These are phyloP conservation scores for Ryuthela nishihirai DNA, from an alignment of 2,888 invertebrate genomes.

Conservation along the genomic window DNA sequence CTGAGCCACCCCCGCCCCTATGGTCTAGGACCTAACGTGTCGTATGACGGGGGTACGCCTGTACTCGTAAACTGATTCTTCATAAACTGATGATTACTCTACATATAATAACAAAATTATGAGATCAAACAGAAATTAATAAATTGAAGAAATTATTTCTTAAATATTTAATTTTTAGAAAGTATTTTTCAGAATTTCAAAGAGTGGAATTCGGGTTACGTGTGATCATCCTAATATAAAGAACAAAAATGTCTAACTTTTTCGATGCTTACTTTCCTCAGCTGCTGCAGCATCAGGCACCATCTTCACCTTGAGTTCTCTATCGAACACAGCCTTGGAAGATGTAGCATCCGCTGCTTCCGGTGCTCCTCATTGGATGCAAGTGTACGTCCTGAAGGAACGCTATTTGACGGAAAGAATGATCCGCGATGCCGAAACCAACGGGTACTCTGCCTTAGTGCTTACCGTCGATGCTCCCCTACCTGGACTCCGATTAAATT, in stretches of 20 bases:
- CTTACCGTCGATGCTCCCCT: constrained; percentile 82
- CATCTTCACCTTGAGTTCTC: constrained; percentile 76
- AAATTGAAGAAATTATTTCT: too few species aligned
- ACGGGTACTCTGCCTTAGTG: constrained; percentile 81
- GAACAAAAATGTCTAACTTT: not conserved
- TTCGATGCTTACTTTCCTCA: constrained; percentile 49
- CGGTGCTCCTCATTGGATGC: constrained; percentile 81
- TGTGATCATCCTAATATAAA: too few species aligned
- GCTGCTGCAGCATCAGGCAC: constrained; percentile 72
- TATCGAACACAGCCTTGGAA: constrained; percentile 81
- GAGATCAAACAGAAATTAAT: too few species aligned
- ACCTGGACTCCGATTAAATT: constrained; percentile 54
- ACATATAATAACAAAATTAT: too few species aligned
- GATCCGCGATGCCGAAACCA: constrained; percentile 70
- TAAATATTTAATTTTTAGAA: too few species aligned
- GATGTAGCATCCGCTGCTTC: constrained; percentile 76
- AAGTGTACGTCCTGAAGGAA: constrained; percentile 83
- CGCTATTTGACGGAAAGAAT: constrained; percentile 65
- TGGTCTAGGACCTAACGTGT: too few species aligned
- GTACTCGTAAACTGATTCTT: too few species aligned
- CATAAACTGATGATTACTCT: too few species aligned
- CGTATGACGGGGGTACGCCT: too few species aligned
- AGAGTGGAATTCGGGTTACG: too few species aligned
- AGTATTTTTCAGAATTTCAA: too few species aligned
- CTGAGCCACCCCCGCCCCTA: too few species aligned